Base-by-base conservation (phyloP, 2,888 invertebrate species). In the Empis livida region DNA sequence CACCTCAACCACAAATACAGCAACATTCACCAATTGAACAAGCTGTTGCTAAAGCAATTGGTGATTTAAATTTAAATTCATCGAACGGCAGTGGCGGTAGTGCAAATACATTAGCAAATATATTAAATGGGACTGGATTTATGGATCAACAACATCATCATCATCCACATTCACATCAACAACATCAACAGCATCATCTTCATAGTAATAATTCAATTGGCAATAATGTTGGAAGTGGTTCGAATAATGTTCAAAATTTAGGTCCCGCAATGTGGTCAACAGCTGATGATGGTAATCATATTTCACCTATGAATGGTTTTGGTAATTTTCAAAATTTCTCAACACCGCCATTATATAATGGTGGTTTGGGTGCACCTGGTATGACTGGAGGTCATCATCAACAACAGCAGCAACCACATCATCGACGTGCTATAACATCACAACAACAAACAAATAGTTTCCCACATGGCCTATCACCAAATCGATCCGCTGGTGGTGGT, bases 391-490 rank as follows among this genome's bases (percentile, higher is more conserved):
- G 20, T 41, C 41, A 41, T 41, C 41, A 41, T 10, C 41, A 20
- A 14, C 41, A 20, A 10, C 20, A 20, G 3, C 17, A 20, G 23
- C 20, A 20, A 20, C 41, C 20, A n/a, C 41, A 41, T 23, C 41
- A 41, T 23, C 27, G 20, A 14, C 42, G 46, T 20, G 20, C 27
- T 23, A 27, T 41, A 14, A 20, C 20, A 27, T 48, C 55, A 14
- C 41, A 41, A 10, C 17, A 16, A 41, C 45, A 32, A 27, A 31
- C 32, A n/a, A 37, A 44, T 15, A 50, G 48, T 38, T 53, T 47
- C 38, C 49, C 49, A 37, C 54, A 54, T 47, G 52, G 53, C 14
- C 44, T 56, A 11, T 56, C 56, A 20, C 54, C 56, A 44, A 56
- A 55, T 49, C 53, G 54, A 14, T 49, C 51, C 13, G 49, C 47